phyloP scores from a whole-genome alignment of 2,113 vertebrate genomes.

The Gallinago jamesoni region DNA sequence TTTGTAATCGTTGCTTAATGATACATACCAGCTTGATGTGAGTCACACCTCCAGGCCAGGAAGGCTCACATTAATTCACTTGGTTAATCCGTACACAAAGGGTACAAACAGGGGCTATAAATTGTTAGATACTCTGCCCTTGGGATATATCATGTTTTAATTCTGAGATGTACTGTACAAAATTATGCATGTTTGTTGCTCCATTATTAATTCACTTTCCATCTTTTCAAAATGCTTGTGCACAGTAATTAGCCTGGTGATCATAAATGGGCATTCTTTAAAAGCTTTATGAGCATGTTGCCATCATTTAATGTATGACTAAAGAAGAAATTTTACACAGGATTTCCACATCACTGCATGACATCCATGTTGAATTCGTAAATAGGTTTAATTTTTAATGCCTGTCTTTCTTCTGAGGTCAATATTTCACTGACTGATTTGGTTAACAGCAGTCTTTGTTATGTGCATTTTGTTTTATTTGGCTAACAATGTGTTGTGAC shows the following conservation, averaged over 20 bases:
- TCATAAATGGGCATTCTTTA: background rate
- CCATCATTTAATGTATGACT: background rate
- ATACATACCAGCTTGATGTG: background rate
- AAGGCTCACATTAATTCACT: conserved; percentile 43
- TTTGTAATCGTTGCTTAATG: conserved; percentile 6
- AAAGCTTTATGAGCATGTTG: background rate
- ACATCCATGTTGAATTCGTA: background rate
- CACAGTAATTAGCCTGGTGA: background rate
- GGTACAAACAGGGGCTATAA: background rate
- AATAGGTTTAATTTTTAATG: background rate
- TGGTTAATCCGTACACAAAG: conserved; percentile 7
- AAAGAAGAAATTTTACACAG: background rate
- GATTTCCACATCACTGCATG: background rate
- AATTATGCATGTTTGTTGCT: background rate
- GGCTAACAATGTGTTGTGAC: background rate
- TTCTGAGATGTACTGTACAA: conserved; percentile 4
- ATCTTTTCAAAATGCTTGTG: conserved; percentile 27
- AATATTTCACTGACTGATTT: background rate
- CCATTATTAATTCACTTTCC: conserved; percentile 8
- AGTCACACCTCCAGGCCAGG: background rate
- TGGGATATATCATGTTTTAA: conserved; percentile 20
- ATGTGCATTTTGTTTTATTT: background rate
- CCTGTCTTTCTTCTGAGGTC: background rate
- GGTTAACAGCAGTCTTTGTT: background rate
- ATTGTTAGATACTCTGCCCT: conserved; percentile 47